Evolutionary conservation across 2,888 invertebrate species (phyloP), one percentile per base, ranked within the genome.

Genomic region (Drosophila greeni): DNA sequence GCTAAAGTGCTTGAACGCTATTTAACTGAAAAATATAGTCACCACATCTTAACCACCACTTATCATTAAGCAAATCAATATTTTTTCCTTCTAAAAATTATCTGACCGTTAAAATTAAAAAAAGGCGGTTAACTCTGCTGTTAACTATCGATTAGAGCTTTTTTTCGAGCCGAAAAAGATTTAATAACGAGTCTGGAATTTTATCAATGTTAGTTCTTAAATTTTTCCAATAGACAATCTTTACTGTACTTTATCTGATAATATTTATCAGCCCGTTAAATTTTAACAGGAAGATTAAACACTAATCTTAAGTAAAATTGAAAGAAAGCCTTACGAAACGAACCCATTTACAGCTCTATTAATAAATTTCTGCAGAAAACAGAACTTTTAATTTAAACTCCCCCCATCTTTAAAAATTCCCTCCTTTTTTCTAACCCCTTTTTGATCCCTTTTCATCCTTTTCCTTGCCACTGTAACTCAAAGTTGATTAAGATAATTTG

Each of bases 401-500:
- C 1, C 2, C 3, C 11, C 12, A 12, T 23, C 14, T 40, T 14
- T 5, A 4, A 16, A 2, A 11, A n/a, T n/a, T n/a, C n/a, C 29
- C 20, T 7, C 18, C 14, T 9, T 18, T 5, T 16, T 20, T 18
- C 12, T 42, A 12, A 9, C 11, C 2, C 16, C 1, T 23, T 24
- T n/a, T 23, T 9, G 20, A 14, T 14, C 4, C 31, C 11, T 1
- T 18, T 20, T 16, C 11, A 8, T n/a, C n/a, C n/a, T n/a, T n/a
- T n/a, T n/a, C n/a, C n/a, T n/a, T n/a, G 12, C 4, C 37, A 47
- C 57, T 57, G 58, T 60, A 18, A 12, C 18, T 39, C 16, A 16
- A 39, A 47, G 45, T 60, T 57, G 57, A 60, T 60, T 60, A 58
- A 60, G 59, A 60, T 57, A 60, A 60, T 60, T 60, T 60, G 31